Base-by-base conservation (phyloP, 64 coral and sea anemone species). In the Montipora foliosa region DNA sequence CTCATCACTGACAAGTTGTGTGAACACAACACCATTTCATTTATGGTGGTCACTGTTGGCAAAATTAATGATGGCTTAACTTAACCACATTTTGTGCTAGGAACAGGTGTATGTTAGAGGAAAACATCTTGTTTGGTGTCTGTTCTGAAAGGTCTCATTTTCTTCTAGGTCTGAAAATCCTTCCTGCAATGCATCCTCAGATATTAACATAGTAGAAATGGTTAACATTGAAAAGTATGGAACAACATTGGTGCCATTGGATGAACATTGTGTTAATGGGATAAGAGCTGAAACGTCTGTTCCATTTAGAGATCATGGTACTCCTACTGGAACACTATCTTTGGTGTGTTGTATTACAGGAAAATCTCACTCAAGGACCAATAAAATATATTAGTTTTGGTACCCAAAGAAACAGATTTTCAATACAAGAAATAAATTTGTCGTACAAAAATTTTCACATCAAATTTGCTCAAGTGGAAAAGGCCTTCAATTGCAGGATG, bases 121-220 rank as follows among this genome's bases (percentile, higher is more conserved):
- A 64, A 64, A 64, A 12, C 0, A 64, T 4, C 13, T 64, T 12
- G 61, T 64, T 64, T 64, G 3, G 8, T 64, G 61, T 7, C 14
- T 64, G n/a, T 74, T 11, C 29, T 76, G 46, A 78, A 77, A 78
- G 17, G 1, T 8, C 20, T 49, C 8, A 66, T 85, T 12, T 22
- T 70, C 5, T 49, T 86, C 11, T 71, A 86, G 82, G 62, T 72
- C 45, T 8, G 45, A 19, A 49, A 70, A 46, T 15, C 46, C 62
- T 71, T 21, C 68, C 17, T 86, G 82, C 82, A 86, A 86, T 64
- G 17, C 12, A 2, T 71, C 82, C 46, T 51, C 66, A 69, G 82
- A 49, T 20, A 19, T 21, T 47, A 71, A 67, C 46, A 71, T 86
- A 49, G 45, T 71, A 51, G 37, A 86, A 86, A 86, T 86, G 82